Evolutionary conservation across 2,113 vertebrate species (phyloP).

Genomic region (Rhabdornis inornatus): DNA sequence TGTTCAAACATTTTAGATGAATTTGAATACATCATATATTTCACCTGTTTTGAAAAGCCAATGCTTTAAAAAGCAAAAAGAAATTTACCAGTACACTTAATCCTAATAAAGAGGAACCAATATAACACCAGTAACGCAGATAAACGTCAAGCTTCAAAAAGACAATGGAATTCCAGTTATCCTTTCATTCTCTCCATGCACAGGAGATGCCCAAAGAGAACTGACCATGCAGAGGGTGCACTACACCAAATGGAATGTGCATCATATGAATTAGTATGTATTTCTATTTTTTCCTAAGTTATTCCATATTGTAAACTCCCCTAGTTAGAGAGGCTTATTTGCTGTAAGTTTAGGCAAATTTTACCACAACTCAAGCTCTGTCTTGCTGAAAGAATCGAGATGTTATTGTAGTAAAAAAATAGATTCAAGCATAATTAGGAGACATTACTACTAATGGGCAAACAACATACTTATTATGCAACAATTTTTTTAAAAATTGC

Average conservation of each 20-base stretch:
- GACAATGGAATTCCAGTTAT: background rate
- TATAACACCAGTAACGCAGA: background rate
- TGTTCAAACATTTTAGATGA: background rate
- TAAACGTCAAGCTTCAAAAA: background rate
- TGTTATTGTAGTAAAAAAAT: background rate
- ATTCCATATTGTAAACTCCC: background rate
- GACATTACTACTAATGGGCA: background rate
- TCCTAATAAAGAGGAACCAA: background rate
- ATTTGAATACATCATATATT: background rate
- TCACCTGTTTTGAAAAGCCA: background rate
- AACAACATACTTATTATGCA: background rate
- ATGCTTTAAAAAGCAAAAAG: background rate
- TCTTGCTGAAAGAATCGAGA: background rate
- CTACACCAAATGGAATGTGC: background rate
- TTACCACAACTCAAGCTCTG: background rate
- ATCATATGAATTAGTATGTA: background rate
- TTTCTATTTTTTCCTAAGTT: background rate
- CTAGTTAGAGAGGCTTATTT: background rate
- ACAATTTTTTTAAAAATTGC: background rate
- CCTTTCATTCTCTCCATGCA: background rate
- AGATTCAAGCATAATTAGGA: background rate
- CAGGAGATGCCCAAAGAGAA: background rate
- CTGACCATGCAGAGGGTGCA: background rate
- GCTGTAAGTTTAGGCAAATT: background rate
- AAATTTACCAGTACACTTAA: background rate